These are phyloP conservation scores for Stigmatopora nigra DNA, from an alignment of 2,113 vertebrate genomes.

Conservation along the genomic window DNA sequence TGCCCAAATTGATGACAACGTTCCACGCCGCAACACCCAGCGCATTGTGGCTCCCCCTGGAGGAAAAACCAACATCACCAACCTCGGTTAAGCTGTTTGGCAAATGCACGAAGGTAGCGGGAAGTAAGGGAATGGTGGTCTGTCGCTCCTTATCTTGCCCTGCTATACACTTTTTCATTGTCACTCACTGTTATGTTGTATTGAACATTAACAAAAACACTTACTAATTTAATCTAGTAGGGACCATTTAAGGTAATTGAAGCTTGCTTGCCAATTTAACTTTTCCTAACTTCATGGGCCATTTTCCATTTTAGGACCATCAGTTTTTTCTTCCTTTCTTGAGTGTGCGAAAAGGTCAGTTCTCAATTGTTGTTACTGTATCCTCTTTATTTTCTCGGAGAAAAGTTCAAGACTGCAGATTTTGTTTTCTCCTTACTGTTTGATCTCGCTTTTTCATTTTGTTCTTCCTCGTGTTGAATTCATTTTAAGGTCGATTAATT, in stretches of 20 bases:
- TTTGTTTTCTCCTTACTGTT: slow-evolving; percentile 6
- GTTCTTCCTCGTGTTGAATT: slow-evolving; percentile 47
- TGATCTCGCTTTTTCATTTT: slow-evolving; percentile 31
- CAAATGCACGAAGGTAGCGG: slow-evolving; percentile 30
- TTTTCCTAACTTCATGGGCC: neutral
- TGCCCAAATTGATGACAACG: slow-evolving; percentile 87
- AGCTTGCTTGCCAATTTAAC: neutral
- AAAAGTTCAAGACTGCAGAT: slow-evolving; percentile 19
- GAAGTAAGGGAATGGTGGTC: slow-evolving; percentile 23
- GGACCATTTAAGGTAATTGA: slow-evolving; percentile 56
- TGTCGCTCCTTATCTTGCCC: slow-evolving; percentile 41
- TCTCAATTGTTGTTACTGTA: slow-evolving; percentile 6
- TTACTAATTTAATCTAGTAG: slow-evolving; percentile 28
- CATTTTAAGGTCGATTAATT: slow-evolving; percentile 39
- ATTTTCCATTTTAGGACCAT: slow-evolving; percentile 16
- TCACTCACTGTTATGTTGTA: slow-evolving; percentile 13
- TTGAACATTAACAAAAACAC: slow-evolving; percentile 28
- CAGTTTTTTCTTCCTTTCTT: slow-evolving; percentile 1
- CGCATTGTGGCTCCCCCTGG: slow-evolving; percentile 92
- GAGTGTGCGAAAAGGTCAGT: slow-evolving; percentile 8
- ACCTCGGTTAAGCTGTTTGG: slow-evolving; percentile 77
- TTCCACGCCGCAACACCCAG: slow-evolving; percentile 89
- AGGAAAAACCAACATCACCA: slow-evolving; percentile 82
- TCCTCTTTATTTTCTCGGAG: neutral
- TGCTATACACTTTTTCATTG: slow-evolving; percentile 49